These are phyloP conservation scores for Erpornis zantholeuca DNA, from an alignment of 2,113 vertebrate genomes.

Conservation along the genomic window DNA sequence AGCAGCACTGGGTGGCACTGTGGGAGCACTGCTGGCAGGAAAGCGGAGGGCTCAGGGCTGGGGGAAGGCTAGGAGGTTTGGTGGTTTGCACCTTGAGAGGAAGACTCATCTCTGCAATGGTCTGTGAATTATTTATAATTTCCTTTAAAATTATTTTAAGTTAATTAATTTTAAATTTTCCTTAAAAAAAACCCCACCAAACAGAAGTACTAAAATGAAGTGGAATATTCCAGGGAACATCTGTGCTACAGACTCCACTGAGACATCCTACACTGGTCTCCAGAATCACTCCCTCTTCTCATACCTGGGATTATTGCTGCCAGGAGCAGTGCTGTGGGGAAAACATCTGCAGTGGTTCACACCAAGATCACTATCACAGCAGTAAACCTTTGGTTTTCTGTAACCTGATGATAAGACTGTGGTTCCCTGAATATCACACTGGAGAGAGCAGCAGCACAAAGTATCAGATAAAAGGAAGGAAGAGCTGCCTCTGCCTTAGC, in stretches of 20 bases:
- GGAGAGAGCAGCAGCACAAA: not conserved
- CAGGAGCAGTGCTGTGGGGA: not conserved
- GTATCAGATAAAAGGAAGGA: not conserved
- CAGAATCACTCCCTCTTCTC: not conserved
- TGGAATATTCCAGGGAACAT: not conserved
- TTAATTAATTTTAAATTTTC: not conserved
- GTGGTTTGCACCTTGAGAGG: not conserved
- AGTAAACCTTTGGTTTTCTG: not conserved
- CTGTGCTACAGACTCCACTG: not conserved
- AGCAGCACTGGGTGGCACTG: not conserved
- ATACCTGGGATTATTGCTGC: not conserved
- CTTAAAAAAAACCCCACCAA: not conserved
- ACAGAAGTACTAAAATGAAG: not conserved
- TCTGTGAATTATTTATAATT: not conserved
- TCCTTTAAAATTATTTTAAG: not conserved
- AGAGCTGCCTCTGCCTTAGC: not conserved
- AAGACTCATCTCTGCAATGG: not conserved
- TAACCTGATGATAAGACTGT: not conserved
- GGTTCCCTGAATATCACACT: not conserved
- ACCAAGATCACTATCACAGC: not conserved
- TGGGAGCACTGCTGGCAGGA: not conserved
- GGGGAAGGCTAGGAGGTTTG: not conserved
- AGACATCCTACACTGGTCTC: not conserved
- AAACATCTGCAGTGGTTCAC: not conserved
- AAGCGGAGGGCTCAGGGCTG: not conserved